Conservation (phyloP, 2,113 vertebrate genomes). For the Clarias gariepinus region DNA sequence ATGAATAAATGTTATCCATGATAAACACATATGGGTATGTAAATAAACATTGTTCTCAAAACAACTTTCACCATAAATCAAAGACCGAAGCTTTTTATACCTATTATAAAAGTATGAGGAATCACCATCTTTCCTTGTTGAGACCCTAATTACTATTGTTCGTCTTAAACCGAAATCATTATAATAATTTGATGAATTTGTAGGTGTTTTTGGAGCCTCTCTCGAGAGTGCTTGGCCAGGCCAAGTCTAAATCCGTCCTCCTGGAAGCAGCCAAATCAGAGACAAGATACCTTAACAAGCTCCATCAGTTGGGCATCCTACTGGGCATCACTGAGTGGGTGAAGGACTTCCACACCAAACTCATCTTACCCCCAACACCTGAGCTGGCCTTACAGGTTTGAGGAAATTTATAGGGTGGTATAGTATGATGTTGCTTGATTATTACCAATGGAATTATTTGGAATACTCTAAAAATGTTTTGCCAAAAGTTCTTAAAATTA, state of each 20-base stretch:
- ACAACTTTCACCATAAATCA: background rate
- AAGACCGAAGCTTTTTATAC: background rate
- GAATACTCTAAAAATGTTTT: background rate
- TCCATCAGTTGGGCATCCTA: conserved; percentile 74
- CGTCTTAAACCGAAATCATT: background rate
- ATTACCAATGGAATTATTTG: background rate
- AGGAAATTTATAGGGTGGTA: background rate
- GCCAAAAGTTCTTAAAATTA: background rate
- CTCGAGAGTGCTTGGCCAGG: conserved; percentile 71
- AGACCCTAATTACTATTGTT: background rate
- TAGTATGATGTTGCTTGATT: background rate
- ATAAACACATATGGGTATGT: background rate
- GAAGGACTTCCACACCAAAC: conserved; percentile 71
- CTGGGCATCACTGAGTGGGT: conserved; percentile 76
- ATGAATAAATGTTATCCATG: background rate
- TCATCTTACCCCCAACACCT: conserved; percentile 46
- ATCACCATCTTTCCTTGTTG: background rate
- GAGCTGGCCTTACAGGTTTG: conserved; percentile 22
- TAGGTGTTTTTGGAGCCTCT: conserved; percentile 78
- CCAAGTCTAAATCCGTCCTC: conserved; percentile 73
- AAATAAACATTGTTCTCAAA: background rate
- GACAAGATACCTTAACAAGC: conserved; percentile 64
- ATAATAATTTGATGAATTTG: background rate
- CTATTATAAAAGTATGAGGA: background rate
- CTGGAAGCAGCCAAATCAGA: conserved; percentile 62